Base-by-base conservation (phyloP, 1,140 invertebrate species). In the Rhagoletis pomonella region DNA sequence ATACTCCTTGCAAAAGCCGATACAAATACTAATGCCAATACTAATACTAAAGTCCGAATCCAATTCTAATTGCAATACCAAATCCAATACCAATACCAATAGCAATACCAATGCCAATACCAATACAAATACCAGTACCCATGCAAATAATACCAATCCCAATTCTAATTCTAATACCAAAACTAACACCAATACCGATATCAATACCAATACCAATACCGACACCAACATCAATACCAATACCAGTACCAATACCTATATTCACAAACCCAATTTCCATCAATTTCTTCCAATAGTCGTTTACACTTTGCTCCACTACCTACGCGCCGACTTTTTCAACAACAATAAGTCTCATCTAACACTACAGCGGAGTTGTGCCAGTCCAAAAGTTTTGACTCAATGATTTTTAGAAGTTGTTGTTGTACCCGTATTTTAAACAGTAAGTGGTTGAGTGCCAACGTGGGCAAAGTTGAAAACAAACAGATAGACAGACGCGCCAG, bases 381-480 rank as follows among this genome's bases (percentile, higher is more conserved):
- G 12, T 4, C 0, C 39, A 14, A 14, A 5, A 42, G 39, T 42
- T 47, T 47, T 4, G 67, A 12, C 67, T 73, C 67, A 44, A 73
- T 73, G 44, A 47, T 73, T 47, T 47, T 5, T n/a, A 12, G 4
- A 12, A 4, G 6, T 62, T 62, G 6, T 84, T 85, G 4, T 59
- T 58, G 81, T 29, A 19, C 17, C 55, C 19, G 47, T 58, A 29
- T 58, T 58, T 59, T 59, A 58, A 60, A 55, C 58, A 39, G 47
- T 85, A 47, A 47, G n/a, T 42, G 44, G 81, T 85, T 85, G 81
- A 85, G 81, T 85, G 81, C 85, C 85, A 65, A 47, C 60, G 60
- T 73, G 42, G 42, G 44, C 85, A 65, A 88, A 88, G 87, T 67
- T 88, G 69, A 69, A 87, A 88, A 89, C 89, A 89, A 89, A 86